A percentile compares a stretch with the other conserved stretches of the same genome.
Conservation (phyloP, 2,888 invertebrate species). For the Psococerastis gibbosa region DNA sequence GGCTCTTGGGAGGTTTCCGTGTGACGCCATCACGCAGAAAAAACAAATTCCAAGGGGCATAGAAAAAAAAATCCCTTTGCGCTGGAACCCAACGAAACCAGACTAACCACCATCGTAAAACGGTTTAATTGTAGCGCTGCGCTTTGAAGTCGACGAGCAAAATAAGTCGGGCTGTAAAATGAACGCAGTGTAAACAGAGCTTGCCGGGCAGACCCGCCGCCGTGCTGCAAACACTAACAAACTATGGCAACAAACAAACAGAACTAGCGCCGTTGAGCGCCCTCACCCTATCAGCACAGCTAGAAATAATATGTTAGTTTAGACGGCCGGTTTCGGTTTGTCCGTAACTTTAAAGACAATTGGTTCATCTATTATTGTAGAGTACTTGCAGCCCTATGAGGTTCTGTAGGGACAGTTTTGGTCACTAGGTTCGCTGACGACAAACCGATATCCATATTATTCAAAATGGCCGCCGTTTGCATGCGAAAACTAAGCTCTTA, state of each 20-base stretch:
- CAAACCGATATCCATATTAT: too few species aligned
- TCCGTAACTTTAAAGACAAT: too few species aligned
- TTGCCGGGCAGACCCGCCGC: slow-evolving; percentile 1
- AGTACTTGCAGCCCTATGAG: too few species aligned
- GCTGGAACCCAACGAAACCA: slow-evolving; percentile 8
- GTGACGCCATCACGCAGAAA: slow-evolving; percentile 4
- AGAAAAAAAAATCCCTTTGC: slow-evolving; percentile 9
- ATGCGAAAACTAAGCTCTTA: too few species aligned
- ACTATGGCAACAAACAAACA: slow-evolving; percentile 7
- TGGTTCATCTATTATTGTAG: too few species aligned
- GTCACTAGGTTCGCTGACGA: too few species aligned
- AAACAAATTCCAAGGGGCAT: slow-evolving; percentile 11
- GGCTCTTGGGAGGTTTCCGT: too few species aligned
- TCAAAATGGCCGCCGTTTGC: too few species aligned
- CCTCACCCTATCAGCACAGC: too few species aligned
- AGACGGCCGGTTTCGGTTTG: too few species aligned
- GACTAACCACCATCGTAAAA: slow-evolving; percentile 9
- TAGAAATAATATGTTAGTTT: too few species aligned
- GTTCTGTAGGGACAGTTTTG: too few species aligned
- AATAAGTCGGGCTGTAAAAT: slow-evolving; percentile 10
- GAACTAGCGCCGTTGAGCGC: slow-evolving; percentile 11
- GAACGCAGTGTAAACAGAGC: slow-evolving; percentile 7
- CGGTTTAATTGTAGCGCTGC: slow-evolving; percentile 8
- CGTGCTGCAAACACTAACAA: background rate
- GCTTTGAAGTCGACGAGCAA: slow-evolving; percentile 5